A percentile compares a stretch with the other conserved stretches of the same genome.
Conservation (phyloP, 2,797 vertebrate species). For the Muscicapa comitata region DNA sequence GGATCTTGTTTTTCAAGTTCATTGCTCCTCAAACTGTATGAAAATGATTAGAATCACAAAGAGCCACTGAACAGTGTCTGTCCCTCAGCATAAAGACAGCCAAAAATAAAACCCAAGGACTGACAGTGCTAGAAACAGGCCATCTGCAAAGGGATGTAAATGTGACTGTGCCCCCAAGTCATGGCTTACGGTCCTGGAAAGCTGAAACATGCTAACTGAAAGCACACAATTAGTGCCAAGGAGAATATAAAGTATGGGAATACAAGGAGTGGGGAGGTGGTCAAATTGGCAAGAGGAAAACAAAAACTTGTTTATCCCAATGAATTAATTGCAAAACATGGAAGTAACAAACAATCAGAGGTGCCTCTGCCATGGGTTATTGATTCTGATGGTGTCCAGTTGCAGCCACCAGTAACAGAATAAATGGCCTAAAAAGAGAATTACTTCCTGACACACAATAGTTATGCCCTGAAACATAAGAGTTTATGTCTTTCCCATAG, state of each 20-base stretch:
- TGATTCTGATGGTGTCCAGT: background rate
- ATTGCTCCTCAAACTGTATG: conserved; percentile 55
- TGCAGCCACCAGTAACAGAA: background rate
- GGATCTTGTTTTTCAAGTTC: conserved; percentile 62
- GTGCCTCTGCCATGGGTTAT: background rate
- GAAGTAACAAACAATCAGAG: conserved; percentile 24
- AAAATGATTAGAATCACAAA: conserved; percentile 79
- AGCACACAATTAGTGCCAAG: conserved; percentile 18
- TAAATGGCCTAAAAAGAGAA: background rate
- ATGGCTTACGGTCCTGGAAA: conserved; percentile 20
- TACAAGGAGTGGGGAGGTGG: conserved; percentile 28
- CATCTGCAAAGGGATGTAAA: conserved; percentile 66
- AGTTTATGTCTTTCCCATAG: conserved; percentile 16
- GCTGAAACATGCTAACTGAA: conserved; percentile 11
- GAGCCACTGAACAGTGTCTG: conserved; percentile 72
- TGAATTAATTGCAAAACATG: conserved; percentile 25
- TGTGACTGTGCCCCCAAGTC: conserved; percentile 40
- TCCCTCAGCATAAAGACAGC: conserved; percentile 68
- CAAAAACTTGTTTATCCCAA: conserved; percentile 39
- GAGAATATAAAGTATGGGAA: conserved; percentile 51
- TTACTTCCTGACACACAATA: background rate
- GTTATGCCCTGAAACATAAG: background rate
- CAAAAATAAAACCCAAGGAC: conserved; percentile 56
- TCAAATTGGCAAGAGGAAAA: background rate
- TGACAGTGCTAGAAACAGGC: conserved; percentile 64